Percentiles rank a stretch among this genome's conserved stretches.
phyloP scores from a whole-genome alignment of 2,797 vertebrate genomes.

The Liparis tanakae region DNA sequence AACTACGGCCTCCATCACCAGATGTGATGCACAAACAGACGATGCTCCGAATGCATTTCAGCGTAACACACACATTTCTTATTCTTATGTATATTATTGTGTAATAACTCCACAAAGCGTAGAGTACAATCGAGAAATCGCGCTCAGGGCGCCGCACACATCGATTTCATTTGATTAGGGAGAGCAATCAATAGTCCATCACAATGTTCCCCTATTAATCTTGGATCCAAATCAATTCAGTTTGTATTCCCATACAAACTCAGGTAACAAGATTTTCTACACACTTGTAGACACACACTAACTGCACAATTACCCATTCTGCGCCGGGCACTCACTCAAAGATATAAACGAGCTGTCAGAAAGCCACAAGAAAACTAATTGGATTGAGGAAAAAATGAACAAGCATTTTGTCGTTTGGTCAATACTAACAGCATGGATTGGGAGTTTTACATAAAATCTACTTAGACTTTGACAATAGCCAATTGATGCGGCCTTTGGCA shows the following conservation, averaged over 20 bases:
- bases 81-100: neutral
- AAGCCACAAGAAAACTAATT: slow-evolving; percentile 79
- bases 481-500: slow-evolving; percentile 62
- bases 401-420: slow-evolving; percentile 78
- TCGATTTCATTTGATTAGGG: slow-evolving; percentile 69
- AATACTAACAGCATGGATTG: slow-evolving; percentile 78
- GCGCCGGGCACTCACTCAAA: slow-evolving; percentile 72
- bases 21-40: slow-evolving; percentile 1
- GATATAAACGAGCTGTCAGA: slow-evolving; percentile 82
- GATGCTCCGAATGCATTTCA: slow-evolving; percentile 9
- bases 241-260: slow-evolving; percentile 67
- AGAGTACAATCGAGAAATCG: slow-evolving; percentile 10
- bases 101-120: slow-evolving; percentile 13
- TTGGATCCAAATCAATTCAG: slow-evolving; percentile 69
- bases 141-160: slow-evolving; percentile 23
- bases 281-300: slow-evolving; percentile 59
- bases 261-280: slow-evolving; percentile 68
- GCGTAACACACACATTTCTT: neutral
- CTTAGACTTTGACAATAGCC: slow-evolving; percentile 76
- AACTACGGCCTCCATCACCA: neutral
- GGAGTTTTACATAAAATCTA: slow-evolving; percentile 81
- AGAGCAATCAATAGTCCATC: slow-evolving; percentile 67
- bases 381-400: slow-evolving; percentile 79
- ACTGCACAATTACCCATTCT: slow-evolving; percentile 75
- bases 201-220: slow-evolving; percentile 65